phyloP scores from a whole-genome alignment of 2,888 invertebrate species.

The Hemicrepidius hirtus region DNA sequence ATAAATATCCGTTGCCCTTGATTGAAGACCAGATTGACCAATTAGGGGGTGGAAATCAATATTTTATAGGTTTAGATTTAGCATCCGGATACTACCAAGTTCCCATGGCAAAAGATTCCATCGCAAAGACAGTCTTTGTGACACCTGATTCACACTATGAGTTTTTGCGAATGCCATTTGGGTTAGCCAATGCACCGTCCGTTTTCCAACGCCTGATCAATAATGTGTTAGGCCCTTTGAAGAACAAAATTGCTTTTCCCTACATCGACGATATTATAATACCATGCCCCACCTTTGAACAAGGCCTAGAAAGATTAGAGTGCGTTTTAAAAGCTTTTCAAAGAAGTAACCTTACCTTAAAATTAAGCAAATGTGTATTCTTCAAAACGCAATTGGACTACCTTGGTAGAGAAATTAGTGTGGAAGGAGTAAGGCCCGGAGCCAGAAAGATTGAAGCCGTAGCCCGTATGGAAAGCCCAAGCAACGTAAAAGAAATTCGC shows the following conservation, averaged over 20 bases:
- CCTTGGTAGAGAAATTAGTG: neutral
- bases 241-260: neutral
- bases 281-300: neutral
- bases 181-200: neutral
- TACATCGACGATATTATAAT: neutral
- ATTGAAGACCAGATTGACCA: too few relatives aligned
- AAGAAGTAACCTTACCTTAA: too few relatives aligned
- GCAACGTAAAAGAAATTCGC: neutral
- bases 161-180: neutral
- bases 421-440: neutral
- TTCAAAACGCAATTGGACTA: neutral
- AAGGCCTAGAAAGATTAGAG: neutral
- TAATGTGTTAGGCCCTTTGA: neutral
- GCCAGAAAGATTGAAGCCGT: neutral
- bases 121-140: conserved; percentile 45
- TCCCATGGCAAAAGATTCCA: conserved; percentile 7
- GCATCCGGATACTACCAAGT: too few relatives aligned
- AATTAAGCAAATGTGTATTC: neutral
- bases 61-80: too few relatives aligned
- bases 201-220: neutral
- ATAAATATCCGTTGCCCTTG: too few relatives aligned
- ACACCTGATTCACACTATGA: too few relatives aligned
- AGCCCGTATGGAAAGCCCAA: neutral
- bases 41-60: too few relatives aligned
- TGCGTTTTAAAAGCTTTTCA: neutral